Evolutionary conservation across 2,113 vertebrate genomes (phyloP), one percentile per base, ranked within the genome.

Genomic region (Ameiurus melas): DNA sequence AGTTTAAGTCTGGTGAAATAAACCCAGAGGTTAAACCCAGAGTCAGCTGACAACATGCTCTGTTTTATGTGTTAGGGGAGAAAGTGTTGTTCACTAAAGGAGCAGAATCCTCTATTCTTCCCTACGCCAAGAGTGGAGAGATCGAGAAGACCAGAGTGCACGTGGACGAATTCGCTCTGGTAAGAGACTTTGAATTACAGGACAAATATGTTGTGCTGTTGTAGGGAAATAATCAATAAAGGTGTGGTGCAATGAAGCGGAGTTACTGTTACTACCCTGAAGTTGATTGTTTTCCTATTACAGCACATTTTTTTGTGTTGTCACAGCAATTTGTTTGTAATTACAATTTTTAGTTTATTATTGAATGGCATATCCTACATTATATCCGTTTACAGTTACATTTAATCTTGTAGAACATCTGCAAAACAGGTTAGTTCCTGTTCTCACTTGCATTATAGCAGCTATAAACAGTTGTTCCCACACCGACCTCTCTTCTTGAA

Each of bases 161-260:
- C 0, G 97, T 99, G 71, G 98, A 99, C 92, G 98, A 99, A 92
- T 99, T 99, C 94, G 98, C 98, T 87, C 93, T 98, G 97, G 98
- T 99, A 91, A 97, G 96, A 92, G 17, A 25, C 20, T 47, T 47
- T 1, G 1, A 47, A 77, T 77, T 55, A 30, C 27, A 55, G 27
- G 13, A 30, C 13, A 51, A 53, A 78, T n/a, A 20, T n/a, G 3
- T 77, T 73, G n/a, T 70, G 14, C 30, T 36, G 36, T 47, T 55
- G 16, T n/a, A 8, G 14, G 77, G 51, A 30, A 30, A 30, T 75
- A 43, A 43, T 77, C 4, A 27, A 1, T 78, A 27, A 43, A 12
- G 2, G 73, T 51, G 27, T 77, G 43, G 12, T 51, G 22, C 47
- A 22, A 77, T 77, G 43, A 51, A 77, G 25, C 25, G 16, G 22